Evolutionary conservation across 1,140 invertebrate species (phyloP), one percentile per base, ranked within the genome.

Genomic region (Octopus sinensis): DNA sequence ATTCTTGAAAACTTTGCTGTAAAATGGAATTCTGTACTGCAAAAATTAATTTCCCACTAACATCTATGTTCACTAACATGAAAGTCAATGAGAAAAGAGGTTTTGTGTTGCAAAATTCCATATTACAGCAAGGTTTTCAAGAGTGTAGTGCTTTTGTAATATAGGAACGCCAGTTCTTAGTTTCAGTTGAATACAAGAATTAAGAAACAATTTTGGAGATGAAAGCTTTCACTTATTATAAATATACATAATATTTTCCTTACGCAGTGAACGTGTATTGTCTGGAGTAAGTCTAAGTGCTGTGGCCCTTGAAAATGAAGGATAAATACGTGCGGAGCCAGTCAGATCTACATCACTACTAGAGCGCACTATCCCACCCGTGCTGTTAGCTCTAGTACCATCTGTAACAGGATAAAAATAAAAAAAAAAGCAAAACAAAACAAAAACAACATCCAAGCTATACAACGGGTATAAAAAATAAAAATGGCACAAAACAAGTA

Each of bases 291-390:
- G 83, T 54, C 85, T 79, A 13, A 84, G 82, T 17, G 85, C 85
- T 51, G 84, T 84, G 53, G 84, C 82, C 9, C 82, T 6, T 13
- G 82, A 80, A 56, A 68, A 81, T 53, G 80, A 51, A 13, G 76
- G 13, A 13, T 9, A 77, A 51, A 9, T n/a, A 52, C 52, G 30
- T 17, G 73, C 43, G 80, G 80, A 78, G 53, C 80, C 77, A 43
- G 76, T 95, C 80, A 96, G 93, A 92, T 98, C 97, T 87, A 98
- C 96, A 71, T 96, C 96, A 85, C 96, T 97, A 87, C 95, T 96
- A 76, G 96, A 98, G 82, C 96, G 93, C 82, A 89, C 82, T 77
- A 77, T 77, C 76, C 76, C 76, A 77, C 76, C 76, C 76, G 30
- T 13, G 52, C 52, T 51, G 30, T 51, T 77, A 77, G 6, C 17